A percentile compares a stretch with the other conserved stretches of the same genome.
phyloP scores from a whole-genome alignment of 2,888 invertebrate genomes.

The Barypeithes pellucidus region DNA sequence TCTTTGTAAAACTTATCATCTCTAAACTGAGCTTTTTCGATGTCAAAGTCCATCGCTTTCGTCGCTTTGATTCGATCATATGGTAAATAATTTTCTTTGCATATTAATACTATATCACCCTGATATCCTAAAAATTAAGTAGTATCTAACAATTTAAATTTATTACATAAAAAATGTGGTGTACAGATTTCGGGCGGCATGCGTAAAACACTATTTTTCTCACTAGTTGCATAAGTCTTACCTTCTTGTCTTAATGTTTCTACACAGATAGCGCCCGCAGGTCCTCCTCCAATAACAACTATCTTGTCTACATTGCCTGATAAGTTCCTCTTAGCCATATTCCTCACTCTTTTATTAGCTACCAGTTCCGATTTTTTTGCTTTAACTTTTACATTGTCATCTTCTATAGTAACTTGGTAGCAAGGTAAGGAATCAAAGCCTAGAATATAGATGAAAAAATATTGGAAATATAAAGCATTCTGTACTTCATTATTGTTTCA shows the following conservation, averaged over 20 bases:
- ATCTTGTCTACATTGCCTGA: constrained; percentile 72
- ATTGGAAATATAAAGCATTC: too few relatives aligned
- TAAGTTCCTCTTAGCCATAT: constrained; percentile 73
- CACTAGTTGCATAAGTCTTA: too few relatives aligned
- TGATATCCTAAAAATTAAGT: constrained; percentile 73
- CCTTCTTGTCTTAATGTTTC: constrained; percentile 92
- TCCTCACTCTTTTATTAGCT: constrained; percentile 78
- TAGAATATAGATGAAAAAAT: constrained; percentile 30
- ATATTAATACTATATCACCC: constrained; percentile 86
- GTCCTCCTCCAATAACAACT: constrained; percentile 90
- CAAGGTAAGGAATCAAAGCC: constrained; percentile 90
- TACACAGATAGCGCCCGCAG: constrained; percentile 89
- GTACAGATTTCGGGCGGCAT: too few relatives aligned
- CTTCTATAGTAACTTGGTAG: constrained; percentile 78
- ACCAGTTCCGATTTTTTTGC: constrained; percentile 77
- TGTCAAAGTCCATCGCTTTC: constrained; percentile 82
- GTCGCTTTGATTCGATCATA: constrained; percentile 96
- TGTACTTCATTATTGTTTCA: too few relatives aligned
- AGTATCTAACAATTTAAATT: too few relatives aligned
- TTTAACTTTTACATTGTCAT: constrained; percentile 80
- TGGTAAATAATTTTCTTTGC: constrained; percentile 86
- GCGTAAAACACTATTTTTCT: too few relatives aligned
- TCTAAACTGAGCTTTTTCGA: constrained; percentile 82
- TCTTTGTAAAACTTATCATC: constrained; percentile 82
- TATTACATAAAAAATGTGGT: too few relatives aligned